These are phyloP conservation scores for Apodemus sylvaticus DNA, from an alignment of 2,113 vertebrate genomes.

Conservation along the genomic window DNA sequence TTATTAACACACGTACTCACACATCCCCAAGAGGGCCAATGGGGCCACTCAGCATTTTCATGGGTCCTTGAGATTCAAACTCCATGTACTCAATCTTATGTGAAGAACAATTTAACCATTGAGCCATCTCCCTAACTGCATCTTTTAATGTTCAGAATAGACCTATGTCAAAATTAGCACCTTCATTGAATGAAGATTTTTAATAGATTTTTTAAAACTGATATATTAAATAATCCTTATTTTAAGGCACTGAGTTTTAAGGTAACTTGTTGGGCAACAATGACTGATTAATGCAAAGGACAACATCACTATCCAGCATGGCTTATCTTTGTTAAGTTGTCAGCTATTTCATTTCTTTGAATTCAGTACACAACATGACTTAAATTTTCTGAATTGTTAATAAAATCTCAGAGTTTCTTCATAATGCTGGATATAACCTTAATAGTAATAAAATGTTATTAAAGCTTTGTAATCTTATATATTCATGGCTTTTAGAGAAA, in stretches of 20 bases:
- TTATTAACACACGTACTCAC: not conserved
- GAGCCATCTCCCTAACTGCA: not conserved
- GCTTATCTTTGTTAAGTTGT: not conserved
- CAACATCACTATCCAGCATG: constrained; percentile 7
- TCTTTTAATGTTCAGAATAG: not conserved
- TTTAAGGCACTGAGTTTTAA: not conserved
- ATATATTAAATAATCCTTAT: not conserved
- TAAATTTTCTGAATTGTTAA: constrained; percentile 46
- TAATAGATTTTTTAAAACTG: too few relatives aligned
- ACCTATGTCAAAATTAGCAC: not conserved
- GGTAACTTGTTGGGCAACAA: not conserved
- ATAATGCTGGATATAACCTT: constrained; percentile 24
- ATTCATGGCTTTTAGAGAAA: constrained; percentile 65
- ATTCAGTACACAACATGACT: not conserved
- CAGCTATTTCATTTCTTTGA: constrained; percentile 16
- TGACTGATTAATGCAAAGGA: not conserved
- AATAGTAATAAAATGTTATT: not conserved
- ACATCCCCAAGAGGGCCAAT: not conserved
- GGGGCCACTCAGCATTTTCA: not conserved
- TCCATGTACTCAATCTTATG: not conserved
- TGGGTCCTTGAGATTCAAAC: not conserved
- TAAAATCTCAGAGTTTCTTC: constrained; percentile 41
- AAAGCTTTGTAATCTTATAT: constrained; percentile 12
- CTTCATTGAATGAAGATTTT: too few relatives aligned
- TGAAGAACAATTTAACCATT: not conserved